Evolutionary conservation across 2,797 vertebrate species (phyloP), one percentile per base, ranked within the genome.

Genomic region (Scolopax rusticola): DNA sequence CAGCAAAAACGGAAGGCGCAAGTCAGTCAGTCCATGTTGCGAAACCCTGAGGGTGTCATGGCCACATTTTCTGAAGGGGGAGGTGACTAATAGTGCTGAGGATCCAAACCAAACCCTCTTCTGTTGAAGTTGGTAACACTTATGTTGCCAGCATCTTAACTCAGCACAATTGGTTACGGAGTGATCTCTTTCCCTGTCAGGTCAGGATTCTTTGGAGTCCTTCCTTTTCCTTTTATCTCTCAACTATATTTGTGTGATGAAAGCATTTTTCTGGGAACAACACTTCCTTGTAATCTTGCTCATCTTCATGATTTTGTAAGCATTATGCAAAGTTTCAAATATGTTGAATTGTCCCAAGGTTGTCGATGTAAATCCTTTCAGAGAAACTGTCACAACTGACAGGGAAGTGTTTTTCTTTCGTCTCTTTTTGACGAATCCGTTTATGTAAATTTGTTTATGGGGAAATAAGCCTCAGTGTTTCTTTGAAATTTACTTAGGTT

Each of bases 221-320:
- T 92, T 77, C 54, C 19, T 79, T 89, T 87, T 75, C 32, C 12
- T 69, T 92, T 87, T 84, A 8, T 77, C 38, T 89, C 45, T 79
- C 48, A 76, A 30, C 32, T 8, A 2, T 36, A 25, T 86, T 90
- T 54, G 18, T 48, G 63, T 2, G 6, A 60, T 69, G 50, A 90
- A 87, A 83, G 45, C n/a, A 11, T 80, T 95, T 84, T 94, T 77
- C 85, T 95, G 91, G 56, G 67, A 84, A 90, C 61, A 38, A 67
- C 5, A 23, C 54, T 95, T 96, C 87, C 92, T 84, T 90, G 51
- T 92, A 59, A 19, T 79, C 80, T 81, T 84, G 69, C 61, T 91
- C 36, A 57, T 57, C 30, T 81, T 21, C 67, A 23, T 63, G 79
- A 48, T 97, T 96, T 77, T 81, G 73, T 83, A 87, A 75, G 80